A percentile compares a stretch with the other conserved stretches of the same genome.
These are phyloP conservation scores for Paradoxurus hermaphroditus DNA, from an alignment of 2,113 vertebrate genomes.

Conservation along the genomic window DNA sequence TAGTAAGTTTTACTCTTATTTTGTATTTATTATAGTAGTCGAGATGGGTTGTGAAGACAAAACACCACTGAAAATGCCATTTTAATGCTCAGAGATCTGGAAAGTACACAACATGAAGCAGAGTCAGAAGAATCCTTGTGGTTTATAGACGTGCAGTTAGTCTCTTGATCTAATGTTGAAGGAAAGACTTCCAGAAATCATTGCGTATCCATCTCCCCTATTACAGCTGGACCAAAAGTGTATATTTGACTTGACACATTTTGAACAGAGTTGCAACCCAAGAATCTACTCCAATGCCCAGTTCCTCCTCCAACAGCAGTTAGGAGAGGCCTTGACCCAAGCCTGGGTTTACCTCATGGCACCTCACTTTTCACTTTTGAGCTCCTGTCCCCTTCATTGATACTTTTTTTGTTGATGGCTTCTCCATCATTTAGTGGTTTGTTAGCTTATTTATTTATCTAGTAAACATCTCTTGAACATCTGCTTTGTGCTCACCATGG, in stretches of 20 bases:
- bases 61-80: not conserved
- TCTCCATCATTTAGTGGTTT: not conserved
- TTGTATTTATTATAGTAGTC: conserved; percentile 68
- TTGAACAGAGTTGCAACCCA: not conserved
- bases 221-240: not conserved
- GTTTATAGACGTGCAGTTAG: not conserved
- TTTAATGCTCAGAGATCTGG: conserved; percentile 38
- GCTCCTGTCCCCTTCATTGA: not conserved
- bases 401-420: not conserved
- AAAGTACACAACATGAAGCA: conserved; percentile 26
- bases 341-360: not conserved
- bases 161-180: not conserved
- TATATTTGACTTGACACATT: not conserved
- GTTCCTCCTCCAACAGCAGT: not conserved
- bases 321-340: not conserved
- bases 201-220: not conserved
- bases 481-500: not conserved
- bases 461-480: not conserved
- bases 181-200: not conserved
- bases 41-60: not conserved
- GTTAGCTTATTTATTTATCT: not conserved
- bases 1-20: conserved; percentile 49
- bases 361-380: not conserved
- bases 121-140: not conserved
- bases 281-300: not conserved